Percentiles rank a stretch among this genome's conserved stretches.
Conservation (phyloP, 1,140 invertebrate genomes). For the Polypedilum vanderplanki region DNA sequence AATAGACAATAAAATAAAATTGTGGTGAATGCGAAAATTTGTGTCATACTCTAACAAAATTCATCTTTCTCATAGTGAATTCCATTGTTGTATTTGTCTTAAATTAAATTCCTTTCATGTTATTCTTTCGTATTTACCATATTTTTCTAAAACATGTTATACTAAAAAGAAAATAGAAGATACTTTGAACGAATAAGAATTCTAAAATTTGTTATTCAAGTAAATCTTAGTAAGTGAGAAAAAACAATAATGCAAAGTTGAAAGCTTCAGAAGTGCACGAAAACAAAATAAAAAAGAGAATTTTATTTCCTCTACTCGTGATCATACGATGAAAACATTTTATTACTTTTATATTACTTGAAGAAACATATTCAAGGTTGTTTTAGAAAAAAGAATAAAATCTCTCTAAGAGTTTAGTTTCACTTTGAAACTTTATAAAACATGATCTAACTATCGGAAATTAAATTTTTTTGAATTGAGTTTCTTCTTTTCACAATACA, state of each 20-base stretch:
- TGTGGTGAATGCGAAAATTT: conserved; percentile 8
- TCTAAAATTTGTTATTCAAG: too few relatives aligned
- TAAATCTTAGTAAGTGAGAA: not conserved
- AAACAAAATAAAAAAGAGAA: not conserved
- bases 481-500: too few relatives aligned
- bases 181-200: not conserved
- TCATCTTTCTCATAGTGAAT: conserved; percentile 5
- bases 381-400: too few relatives aligned
- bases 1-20: too few relatives aligned
- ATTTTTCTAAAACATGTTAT: not conserved
- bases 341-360: too few relatives aligned
- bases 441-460: too few relatives aligned
- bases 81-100: not conserved
- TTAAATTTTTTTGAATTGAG: too few relatives aligned
- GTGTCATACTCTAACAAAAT: not conserved
- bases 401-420: too few relatives aligned
- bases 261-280: not conserved
- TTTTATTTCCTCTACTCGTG: not conserved
- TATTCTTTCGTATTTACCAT: not conserved
- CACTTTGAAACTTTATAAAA: too few relatives aligned
- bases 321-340: too few relatives aligned
- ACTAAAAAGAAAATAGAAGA: not conserved
- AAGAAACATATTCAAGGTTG: too few relatives aligned
- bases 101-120: conserved; percentile 25
- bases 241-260: not conserved